These are phyloP conservation scores for Bucco capensis DNA, from an alignment of 2,113 vertebrate genomes.

Conservation along the genomic window DNA sequence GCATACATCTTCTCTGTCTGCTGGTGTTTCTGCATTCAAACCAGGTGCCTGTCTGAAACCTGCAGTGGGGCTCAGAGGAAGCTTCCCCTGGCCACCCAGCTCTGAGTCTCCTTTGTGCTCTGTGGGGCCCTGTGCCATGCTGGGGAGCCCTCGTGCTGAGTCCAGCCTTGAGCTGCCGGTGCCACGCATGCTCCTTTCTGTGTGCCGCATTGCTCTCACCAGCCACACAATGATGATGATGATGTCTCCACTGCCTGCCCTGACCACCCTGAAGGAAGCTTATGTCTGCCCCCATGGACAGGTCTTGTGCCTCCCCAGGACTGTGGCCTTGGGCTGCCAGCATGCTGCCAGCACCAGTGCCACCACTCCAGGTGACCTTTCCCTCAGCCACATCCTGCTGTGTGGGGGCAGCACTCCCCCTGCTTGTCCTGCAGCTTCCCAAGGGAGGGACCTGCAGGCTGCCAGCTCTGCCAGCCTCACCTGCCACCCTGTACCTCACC, in stretches of 20 bases:
- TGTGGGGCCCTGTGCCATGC: fast-evolving
- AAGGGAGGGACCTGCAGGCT: not conserved
- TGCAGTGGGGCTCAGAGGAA: not conserved
- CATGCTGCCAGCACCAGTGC: not conserved
- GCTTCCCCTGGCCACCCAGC: not conserved
- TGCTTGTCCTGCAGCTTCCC: not conserved
- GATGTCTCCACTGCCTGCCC: not conserved
- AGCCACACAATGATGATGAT: fast-evolving
- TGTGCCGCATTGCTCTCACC: fast-evolving
- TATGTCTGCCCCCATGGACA: not conserved
- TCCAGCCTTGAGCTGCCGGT: not conserved
- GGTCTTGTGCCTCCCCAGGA: not conserved
- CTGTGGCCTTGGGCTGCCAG: not conserved
- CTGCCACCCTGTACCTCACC: not conserved
- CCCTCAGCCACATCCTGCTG: not conserved
- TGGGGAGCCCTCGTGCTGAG: not conserved
- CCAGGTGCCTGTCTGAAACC: not conserved
- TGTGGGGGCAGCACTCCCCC: not conserved
- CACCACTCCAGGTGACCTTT: not conserved
- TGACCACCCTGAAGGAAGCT: not conserved
- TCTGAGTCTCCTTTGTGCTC: not conserved
- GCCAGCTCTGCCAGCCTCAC: not conserved
- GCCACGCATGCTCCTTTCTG: fast-evolving
- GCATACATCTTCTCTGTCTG: fast-evolving
- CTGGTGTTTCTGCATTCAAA: not conserved